These are phyloP conservation scores for Eleginops maclovinus DNA, from an alignment of 2,113 vertebrate genomes.

Conservation along the genomic window DNA sequence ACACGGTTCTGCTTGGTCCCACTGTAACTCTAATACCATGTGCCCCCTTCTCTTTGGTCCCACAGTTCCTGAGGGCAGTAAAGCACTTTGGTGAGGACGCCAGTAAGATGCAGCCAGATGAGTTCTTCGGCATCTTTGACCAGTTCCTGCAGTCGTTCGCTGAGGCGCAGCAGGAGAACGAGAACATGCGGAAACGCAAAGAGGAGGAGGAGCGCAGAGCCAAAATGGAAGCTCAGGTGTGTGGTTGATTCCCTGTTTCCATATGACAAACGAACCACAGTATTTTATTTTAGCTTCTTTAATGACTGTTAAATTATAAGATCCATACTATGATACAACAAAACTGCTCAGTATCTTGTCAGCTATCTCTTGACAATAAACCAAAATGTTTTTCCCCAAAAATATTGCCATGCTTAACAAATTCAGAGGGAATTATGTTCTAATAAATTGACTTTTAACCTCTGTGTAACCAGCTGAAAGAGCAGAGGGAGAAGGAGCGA, in stretches of 20 bases:
- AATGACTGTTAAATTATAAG: not conserved
- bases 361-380: not conserved
- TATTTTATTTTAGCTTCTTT: too few relatives aligned
- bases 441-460: not conserved
- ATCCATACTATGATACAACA: not conserved
- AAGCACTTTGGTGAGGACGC: slow-evolving; percentile 97
- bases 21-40: slow-evolving; percentile 62
- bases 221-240: slow-evolving; percentile 95
- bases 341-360: not conserved
- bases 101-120: slow-evolving; percentile 93
- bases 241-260: not conserved
- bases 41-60: slow-evolving; percentile 44
- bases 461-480: slow-evolving; percentile 88
- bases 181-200: slow-evolving; percentile 95
- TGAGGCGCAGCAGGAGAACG: slow-evolving; percentile 96
- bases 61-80: slow-evolving; percentile 91
- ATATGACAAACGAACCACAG: not conserved
- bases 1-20: slow-evolving; percentile 35
- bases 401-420: not conserved
- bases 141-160: slow-evolving; percentile 96
- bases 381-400: not conserved
- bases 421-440: too few relatives aligned
- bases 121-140: slow-evolving; percentile 99
- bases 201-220: slow-evolving; percentile 97
- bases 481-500: slow-evolving; percentile 94